Evolutionary conservation across 2,797 vertebrate genomes (phyloP), one percentile per base, ranked within the genome.

Genomic region (Lutjanus argentimaculatus): DNA sequence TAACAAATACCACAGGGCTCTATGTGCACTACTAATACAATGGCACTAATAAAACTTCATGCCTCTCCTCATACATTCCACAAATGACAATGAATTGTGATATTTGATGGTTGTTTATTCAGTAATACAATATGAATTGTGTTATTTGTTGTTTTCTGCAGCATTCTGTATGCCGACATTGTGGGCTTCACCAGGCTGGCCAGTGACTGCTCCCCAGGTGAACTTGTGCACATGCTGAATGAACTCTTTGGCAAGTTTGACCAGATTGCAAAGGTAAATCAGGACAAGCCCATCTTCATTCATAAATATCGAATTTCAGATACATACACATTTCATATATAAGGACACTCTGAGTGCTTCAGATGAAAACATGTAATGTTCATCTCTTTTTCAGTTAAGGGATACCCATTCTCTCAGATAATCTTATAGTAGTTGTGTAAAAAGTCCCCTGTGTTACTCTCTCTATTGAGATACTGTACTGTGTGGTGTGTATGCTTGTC

Each of bases 231-330:
- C 77, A 99, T 98, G 97, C 94, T 99, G n/a, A 99, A 99, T 0
- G 98, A 99, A 79, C 97, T 99, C 49, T 99, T 99, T 2, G 98
- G 98, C 83, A 99, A 99, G 86, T 99, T 99, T 72, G 98, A 99
- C 89, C 98, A 99, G 90, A 99, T 99, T 69, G 98, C 98, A 79
- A 99, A 99, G 97, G 98, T 99, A 94, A 84, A 84, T 75, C 40
- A 22, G 40, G 7, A 53, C 46, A 16, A 48, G 22, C 6, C 40
- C 11, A 7, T 22, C 36, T 13, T 46, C 45, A 46, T 46, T 46
- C 43, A 45, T 12, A 56, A 16, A 2, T 15, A 17, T 21, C 21
- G 40, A 10, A 52, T 46, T 22, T 40, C 14, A 56, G 17, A 64
- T 58, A 21, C n/a, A 59, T 36, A 36, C 30, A 40, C 14, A 52